A percentile compares a stretch with the other conserved stretches of the same genome.
phyloP scores from a whole-genome alignment of 2,888 invertebrate species.

The Synergus gifuensis region DNA sequence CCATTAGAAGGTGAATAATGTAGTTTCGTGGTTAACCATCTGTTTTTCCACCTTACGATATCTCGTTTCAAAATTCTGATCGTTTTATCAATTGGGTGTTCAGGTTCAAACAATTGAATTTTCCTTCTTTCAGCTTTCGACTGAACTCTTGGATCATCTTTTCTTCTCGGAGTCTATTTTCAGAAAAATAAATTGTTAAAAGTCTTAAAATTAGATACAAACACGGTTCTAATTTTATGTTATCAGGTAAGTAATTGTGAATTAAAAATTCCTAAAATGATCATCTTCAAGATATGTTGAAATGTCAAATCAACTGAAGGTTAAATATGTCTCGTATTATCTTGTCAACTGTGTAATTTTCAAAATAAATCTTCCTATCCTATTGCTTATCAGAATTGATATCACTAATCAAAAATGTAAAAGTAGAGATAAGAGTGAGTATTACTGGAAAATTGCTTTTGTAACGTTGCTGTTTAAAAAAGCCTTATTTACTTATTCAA shows the following conservation, averaged over 20 bases:
- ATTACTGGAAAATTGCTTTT: not conserved
- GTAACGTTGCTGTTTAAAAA: not conserved
- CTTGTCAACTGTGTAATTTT: not conserved
- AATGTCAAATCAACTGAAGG: not conserved
- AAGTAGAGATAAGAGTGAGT: not conserved
- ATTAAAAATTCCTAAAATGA: not conserved
- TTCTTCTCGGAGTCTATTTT: conserved; percentile 5
- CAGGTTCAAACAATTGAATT: conserved; percentile 9
- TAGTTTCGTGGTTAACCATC: conserved; percentile 25
- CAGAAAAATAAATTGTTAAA: not conserved
- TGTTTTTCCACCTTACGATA: conserved; percentile 35
- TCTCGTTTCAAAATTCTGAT: conserved; percentile 51
- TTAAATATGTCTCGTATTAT: not conserved
- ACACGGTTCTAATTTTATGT: not conserved
- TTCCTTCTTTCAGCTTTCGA: not conserved
- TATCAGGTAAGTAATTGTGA: not conserved
- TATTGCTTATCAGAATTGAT: not conserved
- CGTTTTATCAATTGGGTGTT: conserved; percentile 44
- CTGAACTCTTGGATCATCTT: not conserved
- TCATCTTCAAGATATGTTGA: not conserved
- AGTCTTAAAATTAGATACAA: no score
- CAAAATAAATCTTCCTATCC: not conserved
- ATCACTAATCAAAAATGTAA: not conserved
- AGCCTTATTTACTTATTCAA: not conserved
- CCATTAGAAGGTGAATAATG: conserved; percentile 5